Evolutionary conservation across 1,140 invertebrate genomes (phyloP).

Genomic region (Chionoecetes opilio): DNA sequence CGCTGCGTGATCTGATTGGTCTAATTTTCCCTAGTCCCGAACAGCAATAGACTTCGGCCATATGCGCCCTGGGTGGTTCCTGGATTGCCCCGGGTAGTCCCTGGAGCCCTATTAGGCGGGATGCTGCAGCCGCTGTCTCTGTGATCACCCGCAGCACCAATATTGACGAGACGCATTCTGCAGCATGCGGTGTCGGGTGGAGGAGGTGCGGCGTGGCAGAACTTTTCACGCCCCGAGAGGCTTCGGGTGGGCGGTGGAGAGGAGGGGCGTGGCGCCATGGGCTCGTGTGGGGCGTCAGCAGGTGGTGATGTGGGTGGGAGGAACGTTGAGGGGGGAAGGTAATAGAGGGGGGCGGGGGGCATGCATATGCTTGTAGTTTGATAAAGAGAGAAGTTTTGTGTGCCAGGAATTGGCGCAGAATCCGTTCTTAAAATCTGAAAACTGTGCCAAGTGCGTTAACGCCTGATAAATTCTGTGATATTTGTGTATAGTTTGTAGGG

Average conservation of each 20-base stretch:
- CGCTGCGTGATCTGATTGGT: not conserved
- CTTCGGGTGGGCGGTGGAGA: not conserved
- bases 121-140: not conserved
- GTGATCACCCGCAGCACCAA: not conserved
- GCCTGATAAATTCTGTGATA: not conserved
- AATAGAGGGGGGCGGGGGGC: no score
- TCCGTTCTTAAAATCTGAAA: not conserved
- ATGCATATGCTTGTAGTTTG: not conserved
- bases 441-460: not conserved
- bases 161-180: not conserved
- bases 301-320: no score
- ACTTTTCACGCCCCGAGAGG: not conserved
- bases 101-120: no score
- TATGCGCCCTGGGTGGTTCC: no score
- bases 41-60: no score
- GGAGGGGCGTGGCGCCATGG: no score
- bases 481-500: not conserved
- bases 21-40: no score
- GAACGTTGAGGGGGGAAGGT: no score
- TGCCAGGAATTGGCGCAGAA: not conserved
- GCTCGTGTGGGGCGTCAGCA: no score
- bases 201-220: not conserved
- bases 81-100: not conserved
- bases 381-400: not conserved
- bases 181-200: not conserved